Evolutionary conservation across 2,113 vertebrate species (phyloP), one percentile per base, ranked within the genome.

Genomic region (Anguilla rostrata): DNA sequence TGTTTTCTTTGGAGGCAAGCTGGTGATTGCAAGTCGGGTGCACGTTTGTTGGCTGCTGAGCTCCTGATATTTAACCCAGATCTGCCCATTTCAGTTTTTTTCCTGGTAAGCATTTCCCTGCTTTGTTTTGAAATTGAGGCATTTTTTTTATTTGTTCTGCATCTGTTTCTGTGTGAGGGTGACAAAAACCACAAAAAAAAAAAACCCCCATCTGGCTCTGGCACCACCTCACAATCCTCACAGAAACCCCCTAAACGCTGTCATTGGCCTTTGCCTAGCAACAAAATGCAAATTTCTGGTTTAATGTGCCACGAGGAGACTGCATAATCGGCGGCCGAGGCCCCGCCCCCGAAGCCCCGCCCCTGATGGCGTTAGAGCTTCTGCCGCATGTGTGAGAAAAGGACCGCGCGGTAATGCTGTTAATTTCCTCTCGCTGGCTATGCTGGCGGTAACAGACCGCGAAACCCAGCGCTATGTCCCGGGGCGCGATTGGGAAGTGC

Each of bases 211-310:
- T 87, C 83, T 84, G 71, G 16, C n/a, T 40, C 40, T 81, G 83
- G 57, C 83, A 80, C 86, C 78, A 81, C 60, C 60, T 34, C 40
- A 3, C 29, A 39, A 14, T 71, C 75, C 75, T 40, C 81, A 49
- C 81, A 87, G 84, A 56, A 56, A 75, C 75, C 46, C 86, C 56
- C n/a, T 46, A 84, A 87, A 60, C 12, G 39, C 3, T 81, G 75
- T 66, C 83, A 87, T 87, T 84, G 83, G 86, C 83, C 83, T 80
- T 80, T 66, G 86, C 86, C 83, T 87, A 87, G 86, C 86, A 87
- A 87, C 86, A 84, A 66, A 78, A 87, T 87, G 84, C 60, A 80
- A 84, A 87, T 84, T 83, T 60, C 43, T 5, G n/a, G 7, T 84
- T 63, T 81, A 81, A 81, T 66, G 39, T 81, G 83, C 40, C 83